Conservation (phyloP, 2,888 invertebrate genomes). For the Apamea anceps region DNA sequence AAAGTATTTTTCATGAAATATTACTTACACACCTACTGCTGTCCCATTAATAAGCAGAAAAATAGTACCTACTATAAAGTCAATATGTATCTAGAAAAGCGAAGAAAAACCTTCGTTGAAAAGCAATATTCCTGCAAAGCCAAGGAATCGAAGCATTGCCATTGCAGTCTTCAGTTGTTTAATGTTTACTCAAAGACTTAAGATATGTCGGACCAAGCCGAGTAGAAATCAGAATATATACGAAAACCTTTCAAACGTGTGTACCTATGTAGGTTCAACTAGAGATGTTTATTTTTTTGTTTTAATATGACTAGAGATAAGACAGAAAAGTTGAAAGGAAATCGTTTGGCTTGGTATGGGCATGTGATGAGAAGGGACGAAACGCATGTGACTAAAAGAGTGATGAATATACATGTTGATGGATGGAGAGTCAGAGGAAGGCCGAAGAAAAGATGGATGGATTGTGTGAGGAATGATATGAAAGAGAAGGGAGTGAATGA, state of each 20-base stretch:
- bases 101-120: neutral
- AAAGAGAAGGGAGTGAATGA: too few relatives aligned
- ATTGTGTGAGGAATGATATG: too few relatives aligned
- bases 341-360: too few relatives aligned
- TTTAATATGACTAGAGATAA: neutral
- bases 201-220: neutral
- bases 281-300: neutral
- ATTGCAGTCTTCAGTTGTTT: conserved; percentile 13
- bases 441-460: too few relatives aligned
- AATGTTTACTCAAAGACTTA: conserved; percentile 6
- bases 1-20: neutral
- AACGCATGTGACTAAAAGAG: too few relatives aligned
- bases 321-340: too few relatives aligned
- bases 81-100: neutral
- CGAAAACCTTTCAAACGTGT: neutral
- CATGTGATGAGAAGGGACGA: too few relatives aligned
- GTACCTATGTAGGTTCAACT: neutral
- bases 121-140: conserved; percentile 13
- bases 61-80: neutral
- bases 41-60: neutral
- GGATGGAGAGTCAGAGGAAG: too few relatives aligned
- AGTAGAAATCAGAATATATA: conserved; percentile 4
- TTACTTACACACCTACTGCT: too few relatives aligned
- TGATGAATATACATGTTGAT: too few relatives aligned
- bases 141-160: conserved; percentile 4